Base-by-base conservation (phyloP, 2,797 vertebrate genomes). In the Urocyon cinereoargenteus region DNA sequence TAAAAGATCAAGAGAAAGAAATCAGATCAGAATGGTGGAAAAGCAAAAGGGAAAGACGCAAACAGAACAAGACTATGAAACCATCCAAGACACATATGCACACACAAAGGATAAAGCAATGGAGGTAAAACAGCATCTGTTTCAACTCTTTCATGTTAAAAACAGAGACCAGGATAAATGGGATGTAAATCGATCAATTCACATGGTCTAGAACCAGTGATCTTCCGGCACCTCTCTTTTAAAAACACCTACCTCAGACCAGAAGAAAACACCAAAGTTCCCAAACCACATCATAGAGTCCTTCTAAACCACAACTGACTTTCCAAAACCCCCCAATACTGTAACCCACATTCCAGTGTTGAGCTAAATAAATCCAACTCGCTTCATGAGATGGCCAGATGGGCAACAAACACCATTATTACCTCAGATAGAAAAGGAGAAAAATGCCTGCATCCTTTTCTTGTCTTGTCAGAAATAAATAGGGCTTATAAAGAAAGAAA, bases 251-350 rank as follows among this genome's bases (percentile, higher is more conserved):
- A 85, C 22, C 24, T 78, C 78, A 70, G 66, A 95, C 16, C 45
- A 94, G 77, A 89, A 87, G 66, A 92, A 90, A 92, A 95, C 72
- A 79, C 78, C 73, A 3, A 96, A 84, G 40, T 97, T 92, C 77
- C 85, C 91, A 94, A 78, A 2, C 53, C 59, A 72, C 34, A 79
- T 49, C 61, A 79, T 0, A 95, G 31, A 91, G 5, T 40, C 40
- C 53, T 36, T 93, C 62, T 66, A 81, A 87, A 85, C 55, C 59
- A 85, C 72, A 93, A 51, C 12, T 70, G 49, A 49, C 51, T 92
- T 82, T 59, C 21, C 55, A 90, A 90, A 90, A 66, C 16, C 45
- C 28, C 85, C 55, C 26, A 73, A 77, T 9, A 61, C 9, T 14
- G n/a, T 13, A 61, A 93, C 34, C 57, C 26, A 34, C 40, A 64